Base-by-base conservation (phyloP, 2,888 invertebrate species). In the Diplolepis rosae region DNA sequence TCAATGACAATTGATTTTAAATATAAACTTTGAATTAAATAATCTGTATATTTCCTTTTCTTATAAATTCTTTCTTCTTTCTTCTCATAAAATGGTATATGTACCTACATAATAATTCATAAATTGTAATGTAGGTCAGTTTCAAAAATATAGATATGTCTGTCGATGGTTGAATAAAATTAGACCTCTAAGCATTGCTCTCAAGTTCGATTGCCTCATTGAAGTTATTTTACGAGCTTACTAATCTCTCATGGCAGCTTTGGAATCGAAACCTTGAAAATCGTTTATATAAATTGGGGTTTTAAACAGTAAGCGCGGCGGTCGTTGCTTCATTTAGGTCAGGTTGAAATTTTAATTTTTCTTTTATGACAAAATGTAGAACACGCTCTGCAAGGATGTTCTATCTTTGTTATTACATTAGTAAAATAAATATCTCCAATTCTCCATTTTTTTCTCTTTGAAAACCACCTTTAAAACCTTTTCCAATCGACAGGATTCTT, bases 281-380 rank as follows among this genome's bases (percentile, higher is more conserved):
- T 56, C 35, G 22, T 56, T 56, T 35, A 56, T 35, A 56, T 56
- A 35, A 56, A 56, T 35, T 56, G 56, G 18, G 32, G 32, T 56
- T 56, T 56, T 35, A 35, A 56, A 32, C 32, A 56, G 22, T 56
- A 56, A 56, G 30, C 28, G 18, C 52, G 28, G 18, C 52, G 28
- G 52, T 15, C 28, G 30, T 52, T 52, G 52, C 52, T 52, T 52
- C 52, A 56, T 56, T 56, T 24, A 56, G 56, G 56, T 56, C 56
- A 56, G 32, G 4, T 56, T 35, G 22, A 35, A 56, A 15, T 56
- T 56, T 32, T 56, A 56, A 56, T 56, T 56, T 32, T 32, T 56
- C 35, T 18, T 32, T 22, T 32, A 22, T 22, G 35, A 56, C 24
- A 56, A 56, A 39, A 56, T 56, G 6, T 35, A 35, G 56, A 56